phyloP scores from a whole-genome alignment of 2,888 invertebrate genomes.

The Melangyna quadrimaculata region DNA sequence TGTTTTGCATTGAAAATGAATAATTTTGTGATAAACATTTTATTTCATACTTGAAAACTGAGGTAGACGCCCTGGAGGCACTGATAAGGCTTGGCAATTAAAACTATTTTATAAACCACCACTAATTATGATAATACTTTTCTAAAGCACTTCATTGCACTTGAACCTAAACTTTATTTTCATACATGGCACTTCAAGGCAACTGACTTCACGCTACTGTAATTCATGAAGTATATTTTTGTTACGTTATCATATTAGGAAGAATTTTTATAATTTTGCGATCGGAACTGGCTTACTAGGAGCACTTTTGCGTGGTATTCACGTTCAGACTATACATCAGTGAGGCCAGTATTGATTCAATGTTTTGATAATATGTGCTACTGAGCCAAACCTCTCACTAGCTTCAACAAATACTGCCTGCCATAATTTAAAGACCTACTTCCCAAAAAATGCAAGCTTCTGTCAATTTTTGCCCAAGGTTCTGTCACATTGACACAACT shows the following conservation, averaged over 20 bases:
- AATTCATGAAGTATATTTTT: background rate
- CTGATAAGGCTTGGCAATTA: slow-evolving; percentile 40
- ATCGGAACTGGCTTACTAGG: background rate
- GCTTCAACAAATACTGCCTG: background rate
- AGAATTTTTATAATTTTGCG: background rate
- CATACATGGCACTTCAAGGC: slow-evolving; percentile 43
- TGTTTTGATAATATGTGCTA: background rate
- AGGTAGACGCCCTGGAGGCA: slow-evolving; percentile 9
- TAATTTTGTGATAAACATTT: background rate
- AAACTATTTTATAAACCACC: background rate
- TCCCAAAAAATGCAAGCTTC: too few relatives aligned
- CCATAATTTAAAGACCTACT: background rate
- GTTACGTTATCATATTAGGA: slow-evolving; percentile 3
- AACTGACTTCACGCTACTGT: slow-evolving; percentile 10
- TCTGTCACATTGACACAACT: too few relatives aligned
- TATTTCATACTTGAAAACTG: slow-evolving; percentile 11
- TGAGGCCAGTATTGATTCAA: background rate
- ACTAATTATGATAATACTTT: slow-evolving; percentile 23
- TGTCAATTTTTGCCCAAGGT: too few relatives aligned
- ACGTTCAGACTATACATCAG: background rate
- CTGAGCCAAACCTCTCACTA: background rate
- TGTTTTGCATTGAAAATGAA: background rate
- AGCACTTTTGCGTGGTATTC: background rate
- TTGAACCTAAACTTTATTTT: slow-evolving; percentile 54
- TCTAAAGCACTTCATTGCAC: slow-evolving; percentile 32